Evolutionary conservation across 2,888 invertebrate genomes (phyloP), one percentile per base, ranked within the genome.

Genomic region (Lacanobia wlatinum): DNA sequence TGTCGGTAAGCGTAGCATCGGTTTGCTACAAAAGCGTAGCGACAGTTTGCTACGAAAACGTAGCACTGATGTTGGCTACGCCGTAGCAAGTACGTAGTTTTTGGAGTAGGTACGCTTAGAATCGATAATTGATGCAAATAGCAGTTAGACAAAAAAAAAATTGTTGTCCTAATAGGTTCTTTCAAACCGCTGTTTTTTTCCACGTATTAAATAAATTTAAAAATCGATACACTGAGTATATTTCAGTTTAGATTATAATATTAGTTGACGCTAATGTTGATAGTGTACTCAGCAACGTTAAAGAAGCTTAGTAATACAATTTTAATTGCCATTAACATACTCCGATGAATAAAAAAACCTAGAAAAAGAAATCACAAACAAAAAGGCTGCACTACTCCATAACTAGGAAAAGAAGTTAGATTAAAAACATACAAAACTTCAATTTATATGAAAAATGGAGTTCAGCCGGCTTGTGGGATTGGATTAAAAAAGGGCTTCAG

Each of bases 341-440:
- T 50, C 18, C 6, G 7, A 52, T 28, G 8, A 66, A 52, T 3
- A 66, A 43, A 9, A n/a, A n/a, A 21, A 38, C 40, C n/a, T 28
- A n/a, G 18, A 28, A 21, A 43, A 67, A 69, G 18, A 12, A 48
- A 66, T 60, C 10, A 12, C 5, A 46, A 50, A 28, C 38, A 40
- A 52, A 56, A 50, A 16, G 5, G 8, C 14, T 63, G 38, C 23
- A 50, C 23, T 38, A 63, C 1, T 9, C 4, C 38, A 23, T 48
- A n/a, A 50, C 14, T 23, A n/a, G 38, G 34, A 34, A 34, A 34
- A 34, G 34, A 34, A 34, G 34, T 34, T 18, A 53, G 14, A 46
- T n/a, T 67, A 23, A 46, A 68, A 38, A 38, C 55, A 48, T n/a
- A 28, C 38, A 48, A 23, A 69, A 28, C n/a, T 48, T 38, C 38